phyloP scores from a whole-genome alignment of 1,140 invertebrate genomes.

The Elysia chlorotica region DNA sequence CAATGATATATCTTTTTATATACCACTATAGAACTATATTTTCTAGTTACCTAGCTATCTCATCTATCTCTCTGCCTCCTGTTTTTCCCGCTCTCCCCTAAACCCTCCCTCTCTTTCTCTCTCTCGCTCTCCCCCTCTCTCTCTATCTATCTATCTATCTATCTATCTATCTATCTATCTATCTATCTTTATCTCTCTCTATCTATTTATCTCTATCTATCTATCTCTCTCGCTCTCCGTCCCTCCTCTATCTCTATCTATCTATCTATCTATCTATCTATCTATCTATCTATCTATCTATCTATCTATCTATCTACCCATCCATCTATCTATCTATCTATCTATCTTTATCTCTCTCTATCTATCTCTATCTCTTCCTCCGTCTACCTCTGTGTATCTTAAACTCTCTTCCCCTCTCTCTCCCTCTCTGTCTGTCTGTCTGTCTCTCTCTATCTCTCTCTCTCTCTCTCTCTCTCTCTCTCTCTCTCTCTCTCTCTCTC shows the following conservation, averaged over 20 bases:
- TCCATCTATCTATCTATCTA: background rate
- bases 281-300: background rate
- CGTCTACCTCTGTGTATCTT: background rate
- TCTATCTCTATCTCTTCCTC: background rate
- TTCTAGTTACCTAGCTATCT: too few species aligned
- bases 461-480: background rate
- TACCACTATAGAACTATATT: too few species aligned
- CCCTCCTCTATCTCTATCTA: background rate
- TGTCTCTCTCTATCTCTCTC: conserved; percentile 2
- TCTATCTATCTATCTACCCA: background rate
- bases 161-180: background rate
- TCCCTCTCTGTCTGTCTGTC: background rate
- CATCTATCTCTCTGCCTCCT: too few species aligned
- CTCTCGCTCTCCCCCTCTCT: background rate
- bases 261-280: background rate
- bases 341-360: background rate
- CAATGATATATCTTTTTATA: too few species aligned
- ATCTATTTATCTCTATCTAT: background rate
- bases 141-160: background rate
- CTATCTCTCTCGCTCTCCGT: background rate
- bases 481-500: background rate
- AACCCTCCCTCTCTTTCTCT: background rate
- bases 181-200: background rate
- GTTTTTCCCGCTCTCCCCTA: background rate
- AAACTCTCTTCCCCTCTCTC: background rate